Base-by-base conservation (phyloP, 2,113 vertebrate genomes). In the Anas platyrhynchos region DNA sequence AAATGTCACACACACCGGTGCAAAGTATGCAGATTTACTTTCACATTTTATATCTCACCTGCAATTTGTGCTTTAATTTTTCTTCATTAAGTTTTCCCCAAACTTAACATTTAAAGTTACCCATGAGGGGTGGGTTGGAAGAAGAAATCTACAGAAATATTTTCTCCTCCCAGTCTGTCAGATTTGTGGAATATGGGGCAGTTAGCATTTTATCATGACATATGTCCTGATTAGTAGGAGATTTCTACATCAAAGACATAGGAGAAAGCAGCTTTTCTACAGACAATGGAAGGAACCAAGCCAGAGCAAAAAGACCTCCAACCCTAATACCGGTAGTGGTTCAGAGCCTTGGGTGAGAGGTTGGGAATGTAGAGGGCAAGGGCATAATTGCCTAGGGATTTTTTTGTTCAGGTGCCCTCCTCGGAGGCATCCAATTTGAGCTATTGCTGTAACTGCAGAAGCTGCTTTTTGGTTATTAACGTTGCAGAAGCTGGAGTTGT, bases 41-140 rank as follows among this genome's bases (percentile, higher is more conserved):
- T 4, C 11, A 25, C 12, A 13, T 13, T 55, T 79, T 8, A 6
- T 44, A 22, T 54, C 41, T 91, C 26, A 34, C 6, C 9, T 86
- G 38, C 7, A 56, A 16, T 52, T 59, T 63, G 21, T 74, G n/a
- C 2, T 65, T 76, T 68, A 6, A 44, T 55, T 79, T 82, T 88
- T 75, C 29, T 71, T 72, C 36, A 11, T 50, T 65, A 68, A 26
- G 1, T 52, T 80, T 88, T 48, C 16, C 77, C 16, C 32, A 81
- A 9, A 58, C 32, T 56, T 61, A 74, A 38, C 2, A 69, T 81
- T 89, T 5, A 3, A 55, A 84, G 16, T 78, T 91, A 16, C 74
- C 0, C 7, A 6, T 11, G 1, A n/a, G 22, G 7, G 32, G 15
- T 41, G 48, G 13, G n/a, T 15, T 61, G 32, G 52, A 59, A n/a